Evolutionary conservation across 1,140 invertebrate genomes (phyloP).

Genomic region (Goniozus legneri): DNA sequence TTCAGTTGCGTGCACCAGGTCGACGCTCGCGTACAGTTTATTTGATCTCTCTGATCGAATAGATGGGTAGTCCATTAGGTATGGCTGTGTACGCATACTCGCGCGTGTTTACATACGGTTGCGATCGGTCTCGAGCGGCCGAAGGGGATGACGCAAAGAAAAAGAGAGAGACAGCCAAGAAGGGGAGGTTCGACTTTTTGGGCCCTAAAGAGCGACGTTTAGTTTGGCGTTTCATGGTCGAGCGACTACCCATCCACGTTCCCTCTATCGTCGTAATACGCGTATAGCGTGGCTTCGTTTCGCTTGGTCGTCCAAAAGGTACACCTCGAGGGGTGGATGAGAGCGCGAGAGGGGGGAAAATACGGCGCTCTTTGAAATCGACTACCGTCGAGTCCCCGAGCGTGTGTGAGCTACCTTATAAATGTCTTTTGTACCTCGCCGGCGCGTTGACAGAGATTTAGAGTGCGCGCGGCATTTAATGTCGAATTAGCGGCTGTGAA

Average conservation of each 20-base stretch:
- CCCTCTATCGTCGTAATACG: background rate
- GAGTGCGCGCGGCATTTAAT: conserved; percentile 35
- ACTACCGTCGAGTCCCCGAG: conserved; percentile 4
- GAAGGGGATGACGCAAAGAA: background rate
- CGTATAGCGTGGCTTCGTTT: conserved; percentile 8
- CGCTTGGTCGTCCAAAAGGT: background rate
- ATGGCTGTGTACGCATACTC: too few relatives aligned
- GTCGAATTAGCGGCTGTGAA: conserved; percentile 35
- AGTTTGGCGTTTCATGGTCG: conserved; percentile 54
- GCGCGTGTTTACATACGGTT: too few relatives aligned
- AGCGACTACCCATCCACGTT: conserved; percentile 43
- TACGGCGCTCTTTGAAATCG: conserved; percentile 21
- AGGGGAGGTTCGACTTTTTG: conserved; percentile 27
- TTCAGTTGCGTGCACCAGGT: too few relatives aligned
- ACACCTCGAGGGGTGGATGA: background rate
- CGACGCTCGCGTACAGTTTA: too few relatives aligned
- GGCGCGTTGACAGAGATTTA: conserved; percentile 38
- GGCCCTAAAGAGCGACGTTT: conserved; percentile 47
- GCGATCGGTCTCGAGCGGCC: too few relatives aligned
- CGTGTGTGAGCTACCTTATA: background rate
- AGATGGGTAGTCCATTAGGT: too few relatives aligned
- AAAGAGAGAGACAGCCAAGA: background rate
- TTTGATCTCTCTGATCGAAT: too few relatives aligned
- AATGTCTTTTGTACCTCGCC: conserved; percentile 11
- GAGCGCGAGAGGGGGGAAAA: background rate